Conservation (phyloP, 2,113 vertebrate species). For the Epinephelus lanceolatus region DNA sequence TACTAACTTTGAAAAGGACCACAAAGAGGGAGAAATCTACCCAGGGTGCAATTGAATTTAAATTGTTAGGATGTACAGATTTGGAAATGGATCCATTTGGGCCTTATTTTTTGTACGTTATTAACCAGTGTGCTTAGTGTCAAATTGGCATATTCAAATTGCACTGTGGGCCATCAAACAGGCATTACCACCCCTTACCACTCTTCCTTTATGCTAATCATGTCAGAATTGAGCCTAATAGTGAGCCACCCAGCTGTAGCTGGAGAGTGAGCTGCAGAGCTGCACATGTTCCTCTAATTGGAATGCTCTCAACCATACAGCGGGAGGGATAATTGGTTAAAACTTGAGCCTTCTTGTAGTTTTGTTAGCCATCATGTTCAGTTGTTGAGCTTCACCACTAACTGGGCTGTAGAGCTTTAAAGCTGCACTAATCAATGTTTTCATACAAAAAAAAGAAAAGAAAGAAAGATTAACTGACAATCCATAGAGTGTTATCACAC, state of each 20-base stretch:
- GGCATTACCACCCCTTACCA: slow-evolving; percentile 2
- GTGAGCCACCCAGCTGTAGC: slow-evolving; percentile 12
- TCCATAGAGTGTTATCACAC: too few relatives aligned
- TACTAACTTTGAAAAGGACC: slow-evolving; percentile 43
- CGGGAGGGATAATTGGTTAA: background rate
- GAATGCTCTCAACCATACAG: background rate
- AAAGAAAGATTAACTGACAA: too few relatives aligned
- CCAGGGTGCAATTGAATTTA: background rate
- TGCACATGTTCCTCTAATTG: slow-evolving; percentile 47
- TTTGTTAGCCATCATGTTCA: slow-evolving; percentile 7
- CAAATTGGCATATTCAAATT: background rate
- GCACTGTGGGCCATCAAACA: slow-evolving; percentile 23
- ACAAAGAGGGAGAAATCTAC: slow-evolving; percentile 12
- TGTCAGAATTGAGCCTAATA: slow-evolving; percentile 30
- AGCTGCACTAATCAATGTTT: background rate
- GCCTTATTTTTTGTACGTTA: background rate
- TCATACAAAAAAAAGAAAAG: background rate
- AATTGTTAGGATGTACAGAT: background rate
- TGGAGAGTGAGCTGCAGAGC: slow-evolving; percentile 18
- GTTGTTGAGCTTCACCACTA: background rate
- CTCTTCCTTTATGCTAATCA: slow-evolving; percentile 33
- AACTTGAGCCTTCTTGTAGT: background rate
- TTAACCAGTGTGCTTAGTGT: slow-evolving; percentile 23
- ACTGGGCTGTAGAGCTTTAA: background rate
- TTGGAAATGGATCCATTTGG: background rate